A percentile compares a stretch with the other conserved stretches of the same genome.
These are phyloP conservation scores for Polypterus bichir DNA, from an alignment of 2,113 vertebrate species.

Conservation along the genomic window DNA sequence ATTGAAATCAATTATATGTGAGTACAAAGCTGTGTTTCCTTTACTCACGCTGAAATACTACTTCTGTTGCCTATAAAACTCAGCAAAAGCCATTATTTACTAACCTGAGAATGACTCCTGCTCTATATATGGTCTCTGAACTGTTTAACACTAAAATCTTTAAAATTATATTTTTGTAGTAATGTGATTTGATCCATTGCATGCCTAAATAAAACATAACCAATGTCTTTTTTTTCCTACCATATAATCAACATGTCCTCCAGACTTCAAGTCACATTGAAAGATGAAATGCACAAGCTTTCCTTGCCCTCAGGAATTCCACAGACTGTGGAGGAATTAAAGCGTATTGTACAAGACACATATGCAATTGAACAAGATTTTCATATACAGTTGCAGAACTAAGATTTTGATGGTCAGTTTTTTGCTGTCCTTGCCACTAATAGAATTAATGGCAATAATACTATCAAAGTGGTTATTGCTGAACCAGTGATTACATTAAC, in stretches of 20 bases:
- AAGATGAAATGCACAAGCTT: conserved; percentile 14
- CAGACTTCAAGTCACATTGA: conserved; percentile 14
- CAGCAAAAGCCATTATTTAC: too few species aligned
- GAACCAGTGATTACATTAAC: background rate
- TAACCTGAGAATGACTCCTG: too few species aligned
- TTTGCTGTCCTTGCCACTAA: conserved; percentile 5
- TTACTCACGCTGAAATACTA: too few species aligned
- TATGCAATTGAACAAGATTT: conserved; percentile 18
- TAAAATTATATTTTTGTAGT: too few species aligned
- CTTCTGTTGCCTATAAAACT: too few species aligned
- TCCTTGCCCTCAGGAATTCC: conserved; percentile 13
- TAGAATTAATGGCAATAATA: conserved; percentile 16
- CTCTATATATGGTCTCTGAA: too few species aligned
- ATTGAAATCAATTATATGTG: too few species aligned
- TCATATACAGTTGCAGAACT: conserved; percentile 9
- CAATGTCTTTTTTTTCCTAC: conserved; percentile 1
- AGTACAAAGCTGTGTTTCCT: too few species aligned
- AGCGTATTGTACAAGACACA: conserved; percentile 11
- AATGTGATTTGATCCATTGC: too few species aligned
- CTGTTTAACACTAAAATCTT: too few species aligned
- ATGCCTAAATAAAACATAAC: conserved; percentile 1
- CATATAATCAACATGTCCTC: conserved; percentile 15
- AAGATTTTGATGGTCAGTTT: conserved; percentile 16
- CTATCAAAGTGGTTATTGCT: conserved; percentile 4
- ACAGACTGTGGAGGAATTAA: conserved; percentile 13